Evolutionary conservation across 2,888 invertebrate species (phyloP).

Genomic region (Hyposoter dolosus): DNA sequence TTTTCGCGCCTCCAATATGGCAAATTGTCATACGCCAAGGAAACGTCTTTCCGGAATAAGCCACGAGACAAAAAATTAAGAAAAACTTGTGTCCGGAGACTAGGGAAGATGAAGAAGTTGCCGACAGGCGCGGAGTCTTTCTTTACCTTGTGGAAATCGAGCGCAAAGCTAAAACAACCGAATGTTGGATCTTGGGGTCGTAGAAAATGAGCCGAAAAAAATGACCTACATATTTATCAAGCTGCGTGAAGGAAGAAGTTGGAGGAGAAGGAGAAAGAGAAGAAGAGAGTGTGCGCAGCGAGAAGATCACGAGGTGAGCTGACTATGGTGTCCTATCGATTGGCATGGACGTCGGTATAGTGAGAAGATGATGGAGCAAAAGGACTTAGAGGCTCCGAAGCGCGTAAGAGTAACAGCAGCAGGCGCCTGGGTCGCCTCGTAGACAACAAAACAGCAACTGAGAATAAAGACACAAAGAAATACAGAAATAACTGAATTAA

Average conservation of each 20-base stretch:
- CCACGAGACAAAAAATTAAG: no score
- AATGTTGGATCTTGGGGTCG: background rate
- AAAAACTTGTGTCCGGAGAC: background rate
- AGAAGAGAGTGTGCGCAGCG: constrained; percentile 48
- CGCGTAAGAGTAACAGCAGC: constrained; percentile 54
- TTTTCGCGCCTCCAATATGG: no score
- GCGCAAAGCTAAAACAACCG: background rate
- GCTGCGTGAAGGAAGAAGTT: background rate
- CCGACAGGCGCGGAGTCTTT: background rate
- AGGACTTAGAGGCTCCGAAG: constrained; percentile 25
- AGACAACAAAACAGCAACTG: constrained; percentile 75
- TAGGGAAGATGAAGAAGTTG: background rate
- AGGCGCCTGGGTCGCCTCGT: constrained; percentile 68
- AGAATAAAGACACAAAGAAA: constrained; percentile 68
- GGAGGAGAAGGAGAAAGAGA: constrained; percentile 3
- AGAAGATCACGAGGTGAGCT: constrained; percentile 31
- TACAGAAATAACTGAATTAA: background rate
- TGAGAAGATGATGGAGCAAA: constrained; percentile 35
- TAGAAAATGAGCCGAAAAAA: background rate
- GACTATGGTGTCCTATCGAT: constrained; percentile 61
- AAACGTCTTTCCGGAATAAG: no score
- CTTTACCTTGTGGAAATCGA: background rate
- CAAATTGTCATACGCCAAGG: no score
- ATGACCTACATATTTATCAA: constrained; percentile 12
- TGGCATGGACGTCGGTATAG: constrained; percentile 40